These are phyloP conservation scores for Alethe diademata DNA, from an alignment of 2,113 vertebrate species.

Conservation along the genomic window DNA sequence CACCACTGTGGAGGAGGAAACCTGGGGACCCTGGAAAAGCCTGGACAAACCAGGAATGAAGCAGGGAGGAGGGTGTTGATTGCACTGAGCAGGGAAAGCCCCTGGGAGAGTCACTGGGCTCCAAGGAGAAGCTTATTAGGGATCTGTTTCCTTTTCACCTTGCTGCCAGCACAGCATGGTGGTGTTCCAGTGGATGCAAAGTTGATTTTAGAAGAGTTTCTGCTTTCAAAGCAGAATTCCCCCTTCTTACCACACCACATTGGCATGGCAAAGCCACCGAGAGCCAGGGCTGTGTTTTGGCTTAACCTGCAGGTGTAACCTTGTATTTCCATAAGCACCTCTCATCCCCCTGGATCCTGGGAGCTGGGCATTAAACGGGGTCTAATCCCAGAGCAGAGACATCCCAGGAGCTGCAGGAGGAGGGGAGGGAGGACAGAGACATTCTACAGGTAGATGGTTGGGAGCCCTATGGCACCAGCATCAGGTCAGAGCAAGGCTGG, in stretches of 20 bases:
- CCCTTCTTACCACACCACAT: not conserved
- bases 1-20: not conserved
- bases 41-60: not conserved
- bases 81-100: not conserved
- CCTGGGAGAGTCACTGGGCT: not conserved
- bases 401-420: not conserved
- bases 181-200: fast-evolving
- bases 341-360: not conserved
- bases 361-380: fast-evolving
- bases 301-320: not conserved
- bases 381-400: not conserved
- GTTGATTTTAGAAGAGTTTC: not conserved
- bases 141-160: not conserved
- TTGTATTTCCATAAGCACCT: not conserved
- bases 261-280: fast-evolving
- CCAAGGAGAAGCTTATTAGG: not conserved
- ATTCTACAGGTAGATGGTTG: not conserved
- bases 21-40: fast-evolving
- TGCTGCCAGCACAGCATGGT: fast-evolving
- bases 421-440: not conserved
- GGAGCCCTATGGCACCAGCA: not conserved
- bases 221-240: not conserved
- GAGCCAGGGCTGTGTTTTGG: not conserved
- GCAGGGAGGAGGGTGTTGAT: not conserved
- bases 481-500: not conserved